Evolutionary conservation across 2,888 invertebrate genomes (phyloP).

Genomic region (Leistus spinibarbis): DNA sequence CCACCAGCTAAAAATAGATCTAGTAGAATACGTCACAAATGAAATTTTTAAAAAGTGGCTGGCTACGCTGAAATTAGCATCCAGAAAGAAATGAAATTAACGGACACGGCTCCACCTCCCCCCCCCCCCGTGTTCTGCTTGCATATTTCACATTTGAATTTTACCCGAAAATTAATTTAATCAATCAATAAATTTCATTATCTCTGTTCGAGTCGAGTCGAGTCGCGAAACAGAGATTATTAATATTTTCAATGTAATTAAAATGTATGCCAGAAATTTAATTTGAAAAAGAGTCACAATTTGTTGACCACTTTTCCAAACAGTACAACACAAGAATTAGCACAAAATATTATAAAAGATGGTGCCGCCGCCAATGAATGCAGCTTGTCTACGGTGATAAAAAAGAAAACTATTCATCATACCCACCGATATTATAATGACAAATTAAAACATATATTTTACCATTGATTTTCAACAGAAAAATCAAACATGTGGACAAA

Average conservation of each 20-base stretch:
- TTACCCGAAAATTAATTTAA: neutral
- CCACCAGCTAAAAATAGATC: neutral
- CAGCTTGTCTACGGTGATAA: too few relatives aligned
- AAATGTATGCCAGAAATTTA: neutral
- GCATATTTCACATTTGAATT: neutral
- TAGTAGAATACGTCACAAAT: neutral
- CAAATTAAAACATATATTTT: too few relatives aligned
- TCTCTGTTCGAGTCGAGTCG: too few relatives aligned
- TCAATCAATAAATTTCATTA: neutral
- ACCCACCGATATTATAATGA: too few relatives aligned
- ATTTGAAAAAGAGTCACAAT: neutral
- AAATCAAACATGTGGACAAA: too few relatives aligned
- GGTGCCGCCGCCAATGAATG: too few relatives aligned
- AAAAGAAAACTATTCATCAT: too few relatives aligned
- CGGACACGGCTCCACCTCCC: neutral
- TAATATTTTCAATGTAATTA: neutral
- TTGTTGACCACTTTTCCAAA: too few relatives aligned
- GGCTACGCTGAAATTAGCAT: neutral
- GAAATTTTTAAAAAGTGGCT: neutral
- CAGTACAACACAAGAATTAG: too few relatives aligned
- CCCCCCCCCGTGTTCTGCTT: neutral
- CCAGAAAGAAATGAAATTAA: neutral
- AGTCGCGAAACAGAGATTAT: neutral
- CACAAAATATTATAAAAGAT: too few relatives aligned
- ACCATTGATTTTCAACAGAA: too few relatives aligned